Evolutionary conservation across 2,888 invertebrate species (phyloP), one percentile per base, ranked within the genome.

Genomic region (Leptarthrus brevirostris): DNA sequence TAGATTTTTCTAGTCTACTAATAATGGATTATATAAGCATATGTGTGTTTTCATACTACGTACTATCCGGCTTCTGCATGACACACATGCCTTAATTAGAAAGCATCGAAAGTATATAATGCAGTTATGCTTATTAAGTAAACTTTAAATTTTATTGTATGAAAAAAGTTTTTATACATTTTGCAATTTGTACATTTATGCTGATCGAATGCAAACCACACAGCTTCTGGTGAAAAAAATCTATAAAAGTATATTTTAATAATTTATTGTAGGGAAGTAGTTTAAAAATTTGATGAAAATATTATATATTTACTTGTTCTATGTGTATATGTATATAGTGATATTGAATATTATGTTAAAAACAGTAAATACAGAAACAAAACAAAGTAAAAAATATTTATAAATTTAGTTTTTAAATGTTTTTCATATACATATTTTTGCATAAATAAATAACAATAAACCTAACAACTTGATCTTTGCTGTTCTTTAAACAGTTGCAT

Each of bases 391-490:
- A 69, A 52, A 24, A 69, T 52, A 52, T 52, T 36, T 69, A 69
- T 69, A 52, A 52, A 52, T 69, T 52, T 69, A 69, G 69, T 69
- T 69, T 52, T 49, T 52, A 52, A 69, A 69, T 69, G 44, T 69
- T 69, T n/a, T 66, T 66, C 47, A 47, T 66, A 47, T 52, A 66
- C 49, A 69, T 69, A 69, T 69, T 69, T 69, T 69, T 69, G 69
- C 69, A 69, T 69, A 52, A 49, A 69, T 69, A 52, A 69, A 69
- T 34, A 52, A 69, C 24, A 44, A 22, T 24, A 14, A 66, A 66
- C 10, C n/a, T 26, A 64, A 64, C 20, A 40, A 44, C 44, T 44
- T 18, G n/a, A n/a, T n/a, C n/a, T n/a, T n/a, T n/a, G n/a, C n/a
- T n/a, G n/a, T n/a, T n/a, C n/a, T n/a, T n/a, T n/a, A n/a, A n/a